Evolutionary conservation across 2,113 vertebrate species (phyloP).

Genomic region (Calidris pugnax): DNA sequence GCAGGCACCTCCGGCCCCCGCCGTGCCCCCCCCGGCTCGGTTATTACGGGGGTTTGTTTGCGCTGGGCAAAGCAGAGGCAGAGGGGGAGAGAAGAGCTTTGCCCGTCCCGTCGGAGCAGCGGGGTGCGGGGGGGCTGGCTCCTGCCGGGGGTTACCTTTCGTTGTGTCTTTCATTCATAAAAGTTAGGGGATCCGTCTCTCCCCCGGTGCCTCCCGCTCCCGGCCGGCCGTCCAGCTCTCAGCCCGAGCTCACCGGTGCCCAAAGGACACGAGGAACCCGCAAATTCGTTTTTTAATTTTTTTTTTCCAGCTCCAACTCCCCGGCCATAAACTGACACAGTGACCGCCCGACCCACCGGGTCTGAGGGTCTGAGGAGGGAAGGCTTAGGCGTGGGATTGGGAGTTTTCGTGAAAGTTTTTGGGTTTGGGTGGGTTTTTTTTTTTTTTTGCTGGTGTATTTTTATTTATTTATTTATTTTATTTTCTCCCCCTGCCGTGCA

Average conservation of each 20-base stretch:
- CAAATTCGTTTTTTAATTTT: slow-evolving; percentile 11
- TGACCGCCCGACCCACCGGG: no score
- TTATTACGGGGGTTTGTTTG: not conserved
- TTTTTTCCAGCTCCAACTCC: no score
- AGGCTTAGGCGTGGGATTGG: no score
- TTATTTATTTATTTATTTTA: no score
- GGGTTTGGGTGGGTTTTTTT: no score
- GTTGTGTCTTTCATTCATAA: slow-evolving; percentile 46
- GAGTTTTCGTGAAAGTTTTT: no score
- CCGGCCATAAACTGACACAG: no score
- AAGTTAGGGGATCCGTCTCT: not conserved
- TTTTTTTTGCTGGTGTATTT: not conserved
- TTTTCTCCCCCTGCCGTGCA: not conserved
- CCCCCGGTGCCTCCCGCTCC: not conserved
- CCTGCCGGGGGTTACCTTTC: not conserved
- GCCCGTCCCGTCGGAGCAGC: not conserved
- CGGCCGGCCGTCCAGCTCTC: not conserved
- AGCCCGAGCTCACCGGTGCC: not conserved
- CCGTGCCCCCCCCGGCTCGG: not conserved
- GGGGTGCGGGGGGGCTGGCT: not conserved
- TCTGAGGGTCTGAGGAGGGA: no score
- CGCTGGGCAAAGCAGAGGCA: not conserved
- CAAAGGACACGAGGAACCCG: not conserved
- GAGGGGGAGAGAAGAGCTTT: not conserved
- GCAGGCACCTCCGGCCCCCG: not conserved